These are phyloP conservation scores for Anastrepha ludens DNA, from an alignment of 1,140 invertebrate genomes.

Conservation along the genomic window DNA sequence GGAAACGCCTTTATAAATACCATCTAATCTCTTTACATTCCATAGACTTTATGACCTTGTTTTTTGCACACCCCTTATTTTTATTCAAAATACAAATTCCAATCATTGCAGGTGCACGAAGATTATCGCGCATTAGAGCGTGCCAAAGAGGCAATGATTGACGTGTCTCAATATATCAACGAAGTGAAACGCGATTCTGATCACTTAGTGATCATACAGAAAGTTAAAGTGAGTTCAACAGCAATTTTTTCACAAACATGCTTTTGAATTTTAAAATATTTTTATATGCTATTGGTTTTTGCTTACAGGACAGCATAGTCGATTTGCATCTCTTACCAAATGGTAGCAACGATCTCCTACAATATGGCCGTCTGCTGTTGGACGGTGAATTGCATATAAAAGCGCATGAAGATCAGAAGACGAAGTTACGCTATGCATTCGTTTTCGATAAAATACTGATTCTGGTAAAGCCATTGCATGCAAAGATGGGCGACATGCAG, in stretches of 20 bases:
- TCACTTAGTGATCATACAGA: slow-evolving; percentile 90
- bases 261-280: neutral
- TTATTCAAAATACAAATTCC: neutral
- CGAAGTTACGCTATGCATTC: slow-evolving; percentile 93
- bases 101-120: slow-evolving; percentile 79
- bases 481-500: slow-evolving; percentile 85
- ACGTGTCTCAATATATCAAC: slow-evolving; percentile 97
- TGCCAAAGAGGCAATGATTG: slow-evolving; percentile 97
- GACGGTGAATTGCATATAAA: slow-evolving; percentile 96
- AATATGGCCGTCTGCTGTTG: slow-evolving; percentile 92
- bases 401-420: slow-evolving; percentile 90
- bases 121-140: slow-evolving; percentile 88
- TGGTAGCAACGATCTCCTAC: slow-evolving; percentile 85
- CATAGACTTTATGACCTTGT: too few relatives aligned
- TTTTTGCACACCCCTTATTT: too few relatives aligned
- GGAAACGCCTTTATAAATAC: too few relatives aligned
- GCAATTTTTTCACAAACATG: slow-evolving; percentile 43
- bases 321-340: slow-evolving; percentile 85
- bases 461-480: slow-evolving; percentile 91
- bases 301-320: slow-evolving; percentile 82
- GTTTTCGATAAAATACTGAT: slow-evolving; percentile 97
- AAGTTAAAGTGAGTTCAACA: slow-evolving; percentile 82
- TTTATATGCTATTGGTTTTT: slow-evolving; percentile 37
- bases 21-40: too few relatives aligned
- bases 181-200: slow-evolving; percentile 98